phyloP scores from a whole-genome alignment of 2,888 invertebrate species.

The Celastrina argiolus region DNA sequence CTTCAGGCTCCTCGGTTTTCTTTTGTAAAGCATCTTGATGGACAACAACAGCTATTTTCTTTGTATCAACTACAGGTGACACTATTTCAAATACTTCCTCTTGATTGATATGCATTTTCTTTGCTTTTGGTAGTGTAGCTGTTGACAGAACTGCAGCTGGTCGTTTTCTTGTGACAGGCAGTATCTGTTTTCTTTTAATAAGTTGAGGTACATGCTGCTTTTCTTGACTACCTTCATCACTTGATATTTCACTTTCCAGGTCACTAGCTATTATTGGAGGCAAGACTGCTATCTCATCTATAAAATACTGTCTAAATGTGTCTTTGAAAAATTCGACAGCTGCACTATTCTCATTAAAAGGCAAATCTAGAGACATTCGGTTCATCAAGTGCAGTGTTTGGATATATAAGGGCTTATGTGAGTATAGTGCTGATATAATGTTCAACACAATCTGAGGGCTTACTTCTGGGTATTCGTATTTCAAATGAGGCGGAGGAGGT shows the following conservation, averaged over 20 bases:
- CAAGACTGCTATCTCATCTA: conserved; percentile 44
- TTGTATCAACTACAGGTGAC: conserved; percentile 53
- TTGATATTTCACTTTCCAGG: conserved; percentile 65
- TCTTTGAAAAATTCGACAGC: conserved; percentile 55
- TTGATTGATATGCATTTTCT: conserved; percentile 48
- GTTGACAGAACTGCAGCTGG: conserved; percentile 44
- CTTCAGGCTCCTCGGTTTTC: conserved; percentile 51
- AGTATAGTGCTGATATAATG: conserved; percentile 85
- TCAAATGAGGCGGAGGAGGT: conserved; percentile 85
- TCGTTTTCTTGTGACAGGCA: conserved; percentile 56
- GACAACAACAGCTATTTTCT: conserved; percentile 66
- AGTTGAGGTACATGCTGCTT: conserved; percentile 42
- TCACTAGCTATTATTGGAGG: conserved; percentile 46
- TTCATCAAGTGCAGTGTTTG: conserved; percentile 96
- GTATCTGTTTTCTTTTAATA: conserved; percentile 56
- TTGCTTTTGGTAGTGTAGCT: conserved; percentile 47
- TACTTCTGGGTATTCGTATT: conserved; percentile 89
- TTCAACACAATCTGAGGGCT: conserved; percentile 84
- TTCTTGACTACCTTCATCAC: conserved; percentile 54
- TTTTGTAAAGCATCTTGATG: conserved; percentile 58
- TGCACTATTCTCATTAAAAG: conserved; percentile 80
- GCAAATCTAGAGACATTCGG: conserved; percentile 92
- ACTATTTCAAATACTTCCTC: conserved; percentile 64
- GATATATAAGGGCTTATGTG: conserved; percentile 89
- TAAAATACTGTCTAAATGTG: conserved; percentile 51